Conservation (phyloP, 2,113 vertebrate genomes). For the Terrapene triunguis region DNA sequence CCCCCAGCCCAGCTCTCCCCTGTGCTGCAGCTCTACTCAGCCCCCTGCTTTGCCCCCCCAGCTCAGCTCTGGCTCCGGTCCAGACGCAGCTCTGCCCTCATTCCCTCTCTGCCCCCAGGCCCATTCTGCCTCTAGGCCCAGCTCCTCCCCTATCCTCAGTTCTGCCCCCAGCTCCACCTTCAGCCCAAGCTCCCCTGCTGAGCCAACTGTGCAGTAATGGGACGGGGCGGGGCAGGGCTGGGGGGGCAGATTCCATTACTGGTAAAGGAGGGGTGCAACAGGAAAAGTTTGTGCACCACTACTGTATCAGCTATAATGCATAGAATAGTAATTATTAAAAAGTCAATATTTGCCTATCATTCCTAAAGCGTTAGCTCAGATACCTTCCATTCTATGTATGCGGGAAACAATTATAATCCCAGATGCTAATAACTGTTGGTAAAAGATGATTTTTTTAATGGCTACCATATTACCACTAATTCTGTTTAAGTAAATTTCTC, state of each 20-base stretch:
- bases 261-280: too few species aligned
- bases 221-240: accelerated
- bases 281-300: too few species aligned
- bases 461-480: background rate
- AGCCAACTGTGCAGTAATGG: background rate
- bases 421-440: background rate
- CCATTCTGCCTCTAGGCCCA: too few species aligned
- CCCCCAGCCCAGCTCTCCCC: too few species aligned
- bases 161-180: too few species aligned
- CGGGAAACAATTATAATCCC: background rate
- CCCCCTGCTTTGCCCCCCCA: too few species aligned
- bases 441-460: background rate
- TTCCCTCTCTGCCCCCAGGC: too few species aligned
- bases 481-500: background rate
- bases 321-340: background rate
- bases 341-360: background rate
- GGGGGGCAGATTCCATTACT: background rate
- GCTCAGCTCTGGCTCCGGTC: too few species aligned
- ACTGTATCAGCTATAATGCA: background rate
- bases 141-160: too few species aligned
- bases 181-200: too few species aligned
- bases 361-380: background rate
- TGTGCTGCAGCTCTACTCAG: too few species aligned
- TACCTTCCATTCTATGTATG: background rate
- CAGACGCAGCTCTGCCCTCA: too few species aligned